Conservation (phyloP, 1,140 invertebrate species). For the Drosophila serrata region DNA sequence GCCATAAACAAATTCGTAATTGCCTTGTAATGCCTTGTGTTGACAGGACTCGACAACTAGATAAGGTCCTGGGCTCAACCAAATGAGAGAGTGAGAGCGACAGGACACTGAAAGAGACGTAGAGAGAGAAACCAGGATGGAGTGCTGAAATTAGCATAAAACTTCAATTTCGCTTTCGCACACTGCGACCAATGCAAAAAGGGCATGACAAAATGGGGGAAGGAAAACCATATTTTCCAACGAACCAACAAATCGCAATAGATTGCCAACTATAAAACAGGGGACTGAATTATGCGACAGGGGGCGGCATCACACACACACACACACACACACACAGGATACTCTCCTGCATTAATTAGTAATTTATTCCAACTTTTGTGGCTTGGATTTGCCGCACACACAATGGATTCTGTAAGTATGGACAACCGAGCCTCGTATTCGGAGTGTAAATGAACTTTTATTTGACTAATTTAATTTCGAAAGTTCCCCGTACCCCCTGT, state of each 20-base stretch:
- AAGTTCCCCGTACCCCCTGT: slow-evolving; percentile 67
- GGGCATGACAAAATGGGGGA: slow-evolving; percentile 16
- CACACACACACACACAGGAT: slow-evolving; percentile 22
- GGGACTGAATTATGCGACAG: slow-evolving; percentile 31
- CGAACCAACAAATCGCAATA: slow-evolving; percentile 69
- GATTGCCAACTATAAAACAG: slow-evolving; percentile 69
- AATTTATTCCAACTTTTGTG: slow-evolving; percentile 68
- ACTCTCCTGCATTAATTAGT: slow-evolving; percentile 70
- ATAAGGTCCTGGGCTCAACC: slow-evolving; percentile 57
- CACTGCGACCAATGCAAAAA: slow-evolving; percentile 54
- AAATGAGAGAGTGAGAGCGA: slow-evolving; percentile 16
- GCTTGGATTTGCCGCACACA: slow-evolving; percentile 27
- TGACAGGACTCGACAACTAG: slow-evolving; percentile 75
- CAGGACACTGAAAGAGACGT: slow-evolving; percentile 5
- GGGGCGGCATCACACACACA: slow-evolving; percentile 11
- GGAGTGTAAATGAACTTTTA: slow-evolving; percentile 66
- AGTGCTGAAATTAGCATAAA: slow-evolving; percentile 74
- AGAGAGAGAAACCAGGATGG: slow-evolving; percentile 17
- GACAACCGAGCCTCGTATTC: slow-evolving; percentile 11
- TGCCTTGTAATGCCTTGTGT: slow-evolving; percentile 80
- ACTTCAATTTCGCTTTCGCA: slow-evolving; percentile 74
- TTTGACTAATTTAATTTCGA: slow-evolving; percentile 80
- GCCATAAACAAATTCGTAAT: slow-evolving; percentile 81
- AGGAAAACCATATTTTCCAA: slow-evolving; percentile 59
- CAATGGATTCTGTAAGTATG: slow-evolving; percentile 33